Evolutionary conservation across 2,113 vertebrate species (phyloP).

Genomic region (Oryzias melastigma): DNA sequence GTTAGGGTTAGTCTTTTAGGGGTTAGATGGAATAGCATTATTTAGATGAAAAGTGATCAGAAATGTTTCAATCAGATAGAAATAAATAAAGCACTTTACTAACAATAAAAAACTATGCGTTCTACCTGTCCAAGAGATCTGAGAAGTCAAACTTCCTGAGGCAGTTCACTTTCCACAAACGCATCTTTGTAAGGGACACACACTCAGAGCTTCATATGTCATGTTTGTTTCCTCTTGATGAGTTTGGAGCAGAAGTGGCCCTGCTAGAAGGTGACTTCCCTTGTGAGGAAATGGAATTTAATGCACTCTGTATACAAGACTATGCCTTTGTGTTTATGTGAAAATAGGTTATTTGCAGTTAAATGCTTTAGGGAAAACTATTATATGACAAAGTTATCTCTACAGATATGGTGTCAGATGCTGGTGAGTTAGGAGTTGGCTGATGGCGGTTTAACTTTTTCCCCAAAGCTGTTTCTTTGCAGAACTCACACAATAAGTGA

Average conservation of each 20-base stretch:
- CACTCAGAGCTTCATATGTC: slow-evolving; percentile 46
- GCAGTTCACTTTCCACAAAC: slow-evolving; percentile 33
- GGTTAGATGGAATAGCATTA: background rate
- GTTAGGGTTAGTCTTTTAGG: too few species aligned
- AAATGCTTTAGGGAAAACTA: slow-evolving; percentile 29
- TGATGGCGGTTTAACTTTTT: too few species aligned
- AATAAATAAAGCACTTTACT: slow-evolving; percentile 23
- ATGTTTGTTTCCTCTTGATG: slow-evolving; percentile 68
- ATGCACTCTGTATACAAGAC: slow-evolving; percentile 53
- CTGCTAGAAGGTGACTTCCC: slow-evolving; percentile 71
- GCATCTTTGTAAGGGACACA: slow-evolving; percentile 38
- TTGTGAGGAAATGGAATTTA: slow-evolving; percentile 71
- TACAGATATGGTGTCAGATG: background rate
- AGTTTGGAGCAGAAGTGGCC: slow-evolving; percentile 60
- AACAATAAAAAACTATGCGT: slow-evolving; percentile 10
- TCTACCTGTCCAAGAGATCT: background rate
- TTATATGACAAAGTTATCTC: slow-evolving; percentile 7
- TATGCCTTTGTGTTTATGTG: slow-evolving; percentile 54
- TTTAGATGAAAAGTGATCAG: slow-evolving; percentile 1
- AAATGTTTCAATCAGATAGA: slow-evolving; percentile 13
- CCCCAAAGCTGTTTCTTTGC: too few species aligned
- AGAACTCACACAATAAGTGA: too few species aligned
- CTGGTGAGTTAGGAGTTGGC: too few species aligned
- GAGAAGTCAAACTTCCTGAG: slow-evolving; percentile 29
- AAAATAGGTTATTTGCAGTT: slow-evolving; percentile 47